Evolutionary conservation across 2,888 invertebrate genomes (phyloP), one percentile per base, ranked within the genome.

Genomic region (Meganola albula): DNA sequence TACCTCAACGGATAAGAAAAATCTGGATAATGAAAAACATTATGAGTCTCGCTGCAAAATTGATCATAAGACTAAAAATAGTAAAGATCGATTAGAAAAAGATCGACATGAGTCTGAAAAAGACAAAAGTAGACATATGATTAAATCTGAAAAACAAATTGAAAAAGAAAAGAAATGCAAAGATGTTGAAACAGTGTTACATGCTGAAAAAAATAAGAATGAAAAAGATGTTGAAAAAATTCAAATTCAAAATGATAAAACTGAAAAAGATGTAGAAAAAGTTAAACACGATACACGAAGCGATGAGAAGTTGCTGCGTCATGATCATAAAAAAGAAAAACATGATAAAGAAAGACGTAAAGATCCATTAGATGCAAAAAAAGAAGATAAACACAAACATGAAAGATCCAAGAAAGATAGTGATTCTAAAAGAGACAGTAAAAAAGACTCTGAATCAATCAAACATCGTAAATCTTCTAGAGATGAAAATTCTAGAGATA

Each of bases 341-440:
- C 60, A 46, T 42, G 79, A 80, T 35, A 74, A 67, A 56, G 80
- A 82, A 14, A 75, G 64, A 53, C 67, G 68, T 50, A 79, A 74
- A 48, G 80, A 83, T 33, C 53, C 53, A 6, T 34, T 53, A 2
- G 74, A 79, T 14, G 36, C 40, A 8, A 83, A 74, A 74, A 82
- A 75, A 48, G 84, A 84, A 18, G 89, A 89, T 35, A 87, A 78
- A 65, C 76, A 86, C 55, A 87, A 76, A 64, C 65, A 79, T 48
- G 83, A 84, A 10, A 69, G 71, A 51, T 46, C 61, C 26, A 79
- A 72, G 51, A 84, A 82, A 56, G 85, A 83, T 29, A 58, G 38
- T 38, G 87, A 84, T 4, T 35, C 56, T 16, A 84, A 82, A 58
- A 68, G 73, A 23, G 88, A 88, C 11, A 58, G 53, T 35, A 88